Conservation (phyloP, 2,888 invertebrate genomes). For the Polyploca ridens region DNA sequence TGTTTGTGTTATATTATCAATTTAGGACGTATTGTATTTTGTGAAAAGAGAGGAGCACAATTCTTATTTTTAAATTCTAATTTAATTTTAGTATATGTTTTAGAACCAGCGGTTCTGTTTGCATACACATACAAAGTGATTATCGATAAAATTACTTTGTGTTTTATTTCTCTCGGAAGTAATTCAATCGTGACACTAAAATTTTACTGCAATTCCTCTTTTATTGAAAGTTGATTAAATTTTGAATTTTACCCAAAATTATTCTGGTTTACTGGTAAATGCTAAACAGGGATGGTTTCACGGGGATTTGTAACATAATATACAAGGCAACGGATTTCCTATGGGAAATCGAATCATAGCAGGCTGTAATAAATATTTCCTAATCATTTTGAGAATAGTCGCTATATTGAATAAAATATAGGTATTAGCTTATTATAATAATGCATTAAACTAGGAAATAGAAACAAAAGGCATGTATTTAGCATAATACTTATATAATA, state of each 20-base stretch:
- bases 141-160: neutral
- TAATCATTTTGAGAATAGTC: neutral
- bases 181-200: neutral
- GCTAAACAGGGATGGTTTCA: neutral
- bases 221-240: neutral
- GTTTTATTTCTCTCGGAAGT: neutral
- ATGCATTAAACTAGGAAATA: too few relatives aligned
- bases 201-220: neutral
- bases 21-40: too few relatives aligned
- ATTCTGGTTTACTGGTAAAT: neutral
- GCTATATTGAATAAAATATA: neutral
- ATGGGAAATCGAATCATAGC: neutral
- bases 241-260: conserved; percentile 1
- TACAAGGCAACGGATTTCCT: neutral
- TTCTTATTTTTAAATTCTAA: too few relatives aligned
- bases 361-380: neutral
- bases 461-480: too few relatives aligned
- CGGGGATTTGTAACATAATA: neutral
- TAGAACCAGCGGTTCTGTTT: too few relatives aligned
- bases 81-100: too few relatives aligned
- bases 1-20: too few relatives aligned
- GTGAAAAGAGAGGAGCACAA: too few relatives aligned
- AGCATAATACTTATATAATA: too few relatives aligned
- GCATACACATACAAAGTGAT: too few relatives aligned
- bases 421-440: too few relatives aligned